Evolutionary conservation across 1,140 invertebrate genomes (phyloP).

Genomic region (Charaxes varanes): DNA sequence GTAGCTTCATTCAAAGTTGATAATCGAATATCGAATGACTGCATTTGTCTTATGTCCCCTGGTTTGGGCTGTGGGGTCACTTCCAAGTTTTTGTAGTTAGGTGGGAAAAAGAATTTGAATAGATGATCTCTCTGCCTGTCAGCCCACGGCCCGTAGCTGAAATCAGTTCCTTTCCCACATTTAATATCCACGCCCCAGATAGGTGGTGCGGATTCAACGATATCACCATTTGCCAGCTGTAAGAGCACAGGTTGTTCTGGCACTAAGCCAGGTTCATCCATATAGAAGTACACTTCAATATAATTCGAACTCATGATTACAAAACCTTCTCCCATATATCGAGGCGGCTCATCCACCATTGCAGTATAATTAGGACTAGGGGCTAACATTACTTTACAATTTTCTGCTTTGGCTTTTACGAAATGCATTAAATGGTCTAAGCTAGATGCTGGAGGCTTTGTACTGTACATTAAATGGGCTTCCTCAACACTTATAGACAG

Average conservation of each 20-base stretch:
- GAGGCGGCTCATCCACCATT: constrained; percentile 94
- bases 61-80: constrained; percentile 86
- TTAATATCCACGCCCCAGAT: constrained; percentile 97
- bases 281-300: constrained; percentile 96
- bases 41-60: constrained; percentile 90
- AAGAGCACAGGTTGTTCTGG: constrained; percentile 92
- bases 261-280: constrained; percentile 94
- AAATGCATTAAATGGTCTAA: constrained; percentile 98
- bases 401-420: constrained; percentile 95
- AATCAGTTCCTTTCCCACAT: constrained; percentile 97
- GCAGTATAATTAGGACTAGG: constrained; percentile 95
- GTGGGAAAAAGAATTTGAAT: constrained; percentile 97
- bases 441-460: constrained; percentile 93
- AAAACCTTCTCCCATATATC: constrained; percentile 99
- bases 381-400: constrained; percentile 94
- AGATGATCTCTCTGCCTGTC: constrained; percentile 96
- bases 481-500: constrained; percentile 95
- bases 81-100: constrained; percentile 86
- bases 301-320: constrained; percentile 96
- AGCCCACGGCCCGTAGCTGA: constrained; percentile 98
- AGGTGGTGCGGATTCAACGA: constrained; percentile 92
- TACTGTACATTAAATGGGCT: constrained; percentile 95
- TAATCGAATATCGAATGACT: constrained; percentile 93
- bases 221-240: constrained; percentile 93
- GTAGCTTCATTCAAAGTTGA: constrained; percentile 94